Conservation (phyloP, 1,140 invertebrate species). For the Teleogryllus occipitalis region DNA sequence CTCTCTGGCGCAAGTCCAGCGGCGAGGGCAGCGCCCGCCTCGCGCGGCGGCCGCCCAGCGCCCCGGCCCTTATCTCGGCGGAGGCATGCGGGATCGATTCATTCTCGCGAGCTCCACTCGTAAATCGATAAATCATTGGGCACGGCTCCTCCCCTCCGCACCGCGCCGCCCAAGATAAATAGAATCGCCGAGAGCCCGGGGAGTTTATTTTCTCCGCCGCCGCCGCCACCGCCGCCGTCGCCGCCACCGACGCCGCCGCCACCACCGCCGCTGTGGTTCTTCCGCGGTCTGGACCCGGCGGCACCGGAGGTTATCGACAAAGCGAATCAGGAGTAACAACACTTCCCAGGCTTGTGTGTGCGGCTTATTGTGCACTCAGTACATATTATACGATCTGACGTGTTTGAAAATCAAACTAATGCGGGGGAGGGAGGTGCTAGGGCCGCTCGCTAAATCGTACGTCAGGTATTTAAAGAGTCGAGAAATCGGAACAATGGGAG, state of each 20-base stretch:
- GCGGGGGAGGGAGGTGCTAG: background rate
- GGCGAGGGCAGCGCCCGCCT: too few species aligned
- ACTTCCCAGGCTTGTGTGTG: background rate
- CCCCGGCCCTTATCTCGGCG: background rate
- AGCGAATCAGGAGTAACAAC: background rate
- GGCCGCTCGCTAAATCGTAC: background rate
- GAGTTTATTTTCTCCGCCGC: background rate
- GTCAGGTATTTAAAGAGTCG: background rate
- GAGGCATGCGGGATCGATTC: conserved; percentile 2
- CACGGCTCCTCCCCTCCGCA: background rate
- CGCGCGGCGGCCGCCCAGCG: too few species aligned
- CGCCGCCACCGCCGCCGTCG: too few species aligned
- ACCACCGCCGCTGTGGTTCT: too few species aligned
- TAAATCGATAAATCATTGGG: background rate
- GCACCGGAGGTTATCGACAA: background rate
- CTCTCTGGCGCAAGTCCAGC: too few species aligned
- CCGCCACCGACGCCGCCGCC: too few species aligned
- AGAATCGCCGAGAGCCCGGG: background rate
- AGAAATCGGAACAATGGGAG: background rate
- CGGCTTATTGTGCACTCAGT: background rate
- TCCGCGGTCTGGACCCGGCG: background rate
- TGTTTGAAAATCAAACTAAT: background rate
- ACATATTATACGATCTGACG: background rate
- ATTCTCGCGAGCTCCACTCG: background rate
- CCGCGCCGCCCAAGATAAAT: background rate